Base-by-base conservation (phyloP, 2,113 vertebrate species). In the Jaculus jaculus region DNA sequence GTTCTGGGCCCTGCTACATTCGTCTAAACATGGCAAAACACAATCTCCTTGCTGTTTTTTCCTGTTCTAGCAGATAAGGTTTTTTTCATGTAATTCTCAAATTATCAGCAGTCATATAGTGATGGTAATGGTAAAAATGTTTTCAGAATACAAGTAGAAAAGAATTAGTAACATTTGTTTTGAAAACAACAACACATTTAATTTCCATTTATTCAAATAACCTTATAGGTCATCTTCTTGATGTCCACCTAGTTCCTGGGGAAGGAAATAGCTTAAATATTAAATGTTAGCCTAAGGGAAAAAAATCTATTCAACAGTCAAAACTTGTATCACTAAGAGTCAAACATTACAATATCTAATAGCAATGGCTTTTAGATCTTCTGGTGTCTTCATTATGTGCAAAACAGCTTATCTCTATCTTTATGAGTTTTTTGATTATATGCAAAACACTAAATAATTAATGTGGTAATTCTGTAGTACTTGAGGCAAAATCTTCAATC, bases 11-110 rank as follows among this genome's bases (percentile, higher is more conserved):
- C 72, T 66, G 74, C 34, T 84, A 28, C 28, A 34, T 94, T 93
- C 7, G 95, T 96, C 32, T 89, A 84, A 68, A 83, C 68, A 23
- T 90, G 93, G 15, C 47, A 75, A 95, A 95, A 92, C 9, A 79
- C 65, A 88, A 90, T 47, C 0, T 5, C 89, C 79, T 26, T 80
- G 34, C 3, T 86, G 16, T 51, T 82, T 96, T 79, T 58, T 60
- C 21, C 47, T 79, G 16, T 95, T 87, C 5, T 24, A 39, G 26
- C 34, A 58, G 68, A 37, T 47, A 34, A 0, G 28, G 87, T 32
- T 30, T 96, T 90, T 88, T 65, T 87, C 32, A 87, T 32, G 5
- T 16, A 2, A 66, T 17, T 71, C 42, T 90, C 63, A 89, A 84
- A 88, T 84, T 42, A 34, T 68, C 26, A 91, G 13, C 69, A 72